Percentiles rank a stretch among this genome's conserved stretches.
Evolutionary conservation across 2,113 vertebrate species (phyloP).

Genomic region (Corvus moneduloides): DNA sequence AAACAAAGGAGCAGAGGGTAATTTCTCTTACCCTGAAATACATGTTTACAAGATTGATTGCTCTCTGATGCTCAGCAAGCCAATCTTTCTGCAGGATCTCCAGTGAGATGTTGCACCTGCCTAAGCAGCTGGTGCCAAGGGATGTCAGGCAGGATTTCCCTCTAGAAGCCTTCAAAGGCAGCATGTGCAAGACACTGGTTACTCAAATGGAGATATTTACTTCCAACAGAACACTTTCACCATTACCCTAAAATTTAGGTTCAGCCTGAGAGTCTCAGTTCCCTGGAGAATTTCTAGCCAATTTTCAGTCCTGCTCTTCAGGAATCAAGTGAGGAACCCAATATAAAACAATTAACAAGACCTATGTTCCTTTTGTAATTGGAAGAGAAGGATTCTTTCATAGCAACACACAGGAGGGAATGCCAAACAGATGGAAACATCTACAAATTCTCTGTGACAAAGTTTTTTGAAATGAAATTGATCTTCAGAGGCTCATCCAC

Average conservation of each 20-base stretch:
- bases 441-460: neutral
- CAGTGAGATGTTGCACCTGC: neutral
- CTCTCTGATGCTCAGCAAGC: neutral
- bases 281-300: neutral
- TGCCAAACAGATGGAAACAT: neutral
- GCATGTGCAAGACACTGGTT: neutral
- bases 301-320: neutral
- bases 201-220: neutral
- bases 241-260: neutral
- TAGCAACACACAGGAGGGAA: neutral
- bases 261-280: neutral
- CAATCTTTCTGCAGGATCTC: neutral
- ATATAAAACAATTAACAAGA: neutral
- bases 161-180: neutral
- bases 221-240: neutral
- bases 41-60: neutral
- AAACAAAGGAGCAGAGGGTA: neutral
- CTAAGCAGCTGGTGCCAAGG: neutral
- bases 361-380: fast-evolving
- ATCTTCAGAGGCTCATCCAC: neutral
- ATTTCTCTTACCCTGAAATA: neutral
- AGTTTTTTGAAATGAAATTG: neutral
- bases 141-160: neutral
- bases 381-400: neutral
- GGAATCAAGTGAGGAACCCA: neutral